These are phyloP conservation scores for Genyomyrus donnyi DNA, from an alignment of 2,113 vertebrate genomes.

Conservation along the genomic window DNA sequence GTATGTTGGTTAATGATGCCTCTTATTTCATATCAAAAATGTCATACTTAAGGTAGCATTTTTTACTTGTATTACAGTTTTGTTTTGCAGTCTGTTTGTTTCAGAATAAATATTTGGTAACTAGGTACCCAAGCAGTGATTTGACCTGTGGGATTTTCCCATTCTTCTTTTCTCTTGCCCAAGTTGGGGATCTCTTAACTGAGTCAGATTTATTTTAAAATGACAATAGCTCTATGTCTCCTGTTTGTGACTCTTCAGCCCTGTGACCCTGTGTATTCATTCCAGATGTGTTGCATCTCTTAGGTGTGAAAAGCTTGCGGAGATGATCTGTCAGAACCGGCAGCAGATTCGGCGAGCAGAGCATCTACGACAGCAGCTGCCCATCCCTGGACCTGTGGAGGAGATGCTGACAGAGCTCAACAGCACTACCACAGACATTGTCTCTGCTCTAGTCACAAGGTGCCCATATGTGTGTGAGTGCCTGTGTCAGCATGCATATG, in stretches of 20 bases:
- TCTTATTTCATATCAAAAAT: background rate
- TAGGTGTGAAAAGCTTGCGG: slow-evolving; percentile 94
- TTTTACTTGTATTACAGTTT: background rate
- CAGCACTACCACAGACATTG: slow-evolving; percentile 89
- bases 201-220: background rate
- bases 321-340: slow-evolving; percentile 95
- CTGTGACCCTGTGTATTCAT: too few relatives aligned
- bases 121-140: background rate
- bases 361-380: slow-evolving; percentile 90
- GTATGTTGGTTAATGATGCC: background rate
- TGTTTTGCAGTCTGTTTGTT: background rate
- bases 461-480: slow-evolving; percentile 41
- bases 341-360: slow-evolving; percentile 92
- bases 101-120: background rate
- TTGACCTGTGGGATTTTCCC: background rate
- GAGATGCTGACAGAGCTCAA: slow-evolving; percentile 88
- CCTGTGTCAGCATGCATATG: background rate
- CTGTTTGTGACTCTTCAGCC: background rate
- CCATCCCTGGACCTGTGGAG: slow-evolving; percentile 85
- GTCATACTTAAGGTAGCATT: background rate
- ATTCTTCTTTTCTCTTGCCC: background rate
- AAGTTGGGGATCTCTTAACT: background rate
- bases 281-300: background rate
- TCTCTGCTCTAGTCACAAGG: slow-evolving; percentile 93
- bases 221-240: background rate